Conservation (phyloP, 2,113 vertebrate species). For the Azemiops feae region DNA sequence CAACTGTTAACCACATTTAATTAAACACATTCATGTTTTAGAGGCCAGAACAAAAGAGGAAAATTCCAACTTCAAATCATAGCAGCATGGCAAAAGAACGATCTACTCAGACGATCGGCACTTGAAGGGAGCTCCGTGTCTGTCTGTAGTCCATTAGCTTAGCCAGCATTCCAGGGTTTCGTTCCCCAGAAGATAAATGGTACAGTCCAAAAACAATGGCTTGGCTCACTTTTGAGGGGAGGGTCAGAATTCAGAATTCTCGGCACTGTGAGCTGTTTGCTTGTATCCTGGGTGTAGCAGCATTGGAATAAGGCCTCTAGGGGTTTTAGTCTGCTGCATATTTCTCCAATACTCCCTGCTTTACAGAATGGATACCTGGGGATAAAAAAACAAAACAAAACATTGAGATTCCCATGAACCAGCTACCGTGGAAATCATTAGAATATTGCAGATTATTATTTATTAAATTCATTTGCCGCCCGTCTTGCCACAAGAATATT, state of each 20-base stretch:
- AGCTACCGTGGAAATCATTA: background rate
- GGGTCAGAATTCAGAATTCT: background rate
- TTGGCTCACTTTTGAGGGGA: background rate
- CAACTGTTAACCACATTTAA: background rate
- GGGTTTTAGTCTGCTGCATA: background rate
- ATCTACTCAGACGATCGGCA: background rate
- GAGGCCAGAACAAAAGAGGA: background rate
- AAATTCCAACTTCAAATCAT: background rate
- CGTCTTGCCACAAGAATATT: background rate
- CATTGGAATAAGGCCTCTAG: background rate
- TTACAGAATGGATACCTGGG: background rate
- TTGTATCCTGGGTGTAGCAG: background rate
- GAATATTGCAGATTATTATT: background rate
- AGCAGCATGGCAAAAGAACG: background rate
- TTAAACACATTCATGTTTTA: background rate
- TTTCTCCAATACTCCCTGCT: background rate
- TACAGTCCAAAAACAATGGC: background rate
- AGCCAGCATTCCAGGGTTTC: background rate
- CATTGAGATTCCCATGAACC: background rate
- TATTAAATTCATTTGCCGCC: background rate
- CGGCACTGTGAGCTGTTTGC: background rate
- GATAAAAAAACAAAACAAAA: background rate
- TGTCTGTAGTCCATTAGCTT: background rate
- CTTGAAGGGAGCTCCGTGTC: background rate
- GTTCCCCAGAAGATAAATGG: background rate